phyloP scores from a whole-genome alignment of 2,797 vertebrate genomes.

The Kryptopterus vitreolus region DNA sequence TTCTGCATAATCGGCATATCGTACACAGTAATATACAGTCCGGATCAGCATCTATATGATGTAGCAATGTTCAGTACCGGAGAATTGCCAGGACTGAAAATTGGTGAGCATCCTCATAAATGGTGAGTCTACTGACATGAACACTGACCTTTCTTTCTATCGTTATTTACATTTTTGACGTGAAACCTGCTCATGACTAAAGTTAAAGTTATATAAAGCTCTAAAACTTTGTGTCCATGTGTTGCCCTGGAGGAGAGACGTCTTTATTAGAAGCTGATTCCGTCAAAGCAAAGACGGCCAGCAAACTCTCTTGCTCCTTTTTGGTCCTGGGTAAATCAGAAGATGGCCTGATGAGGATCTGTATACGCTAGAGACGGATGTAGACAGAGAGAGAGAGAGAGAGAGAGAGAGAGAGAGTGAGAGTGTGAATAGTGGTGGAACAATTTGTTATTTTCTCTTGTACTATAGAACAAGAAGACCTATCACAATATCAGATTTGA shows the following conservation, averaged over 20 bases:
- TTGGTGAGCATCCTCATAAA: not conserved
- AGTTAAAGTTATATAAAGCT: not conserved
- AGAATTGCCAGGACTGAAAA: not conserved
- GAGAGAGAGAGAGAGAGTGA: conserved; percentile 6
- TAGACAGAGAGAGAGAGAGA: not conserved
- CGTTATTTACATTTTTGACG: not conserved
- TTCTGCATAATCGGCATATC: not conserved
- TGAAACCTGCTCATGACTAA: not conserved
- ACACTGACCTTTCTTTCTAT: not conserved
- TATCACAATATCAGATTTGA: not conserved
- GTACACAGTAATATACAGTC: not conserved
- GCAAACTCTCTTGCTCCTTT: conserved; percentile 70
- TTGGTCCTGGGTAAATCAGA: conserved; percentile 73
- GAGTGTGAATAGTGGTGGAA: conserved; percentile 16
- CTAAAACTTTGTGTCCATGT: conserved; percentile 69
- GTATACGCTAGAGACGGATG: conserved; percentile 64
- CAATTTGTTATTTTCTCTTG: not conserved
- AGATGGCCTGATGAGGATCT: conserved; percentile 67
- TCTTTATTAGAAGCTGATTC: conserved; percentile 52
- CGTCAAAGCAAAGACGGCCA: conserved; percentile 69
- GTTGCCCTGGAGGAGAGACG: conserved; percentile 64
- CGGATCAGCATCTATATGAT: not conserved
- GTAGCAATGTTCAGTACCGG: not conserved
- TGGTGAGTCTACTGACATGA: not conserved
- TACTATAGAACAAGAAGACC: not conserved